Conservation (phyloP, 1,140 invertebrate genomes). For the Spodoptera litura region DNA sequence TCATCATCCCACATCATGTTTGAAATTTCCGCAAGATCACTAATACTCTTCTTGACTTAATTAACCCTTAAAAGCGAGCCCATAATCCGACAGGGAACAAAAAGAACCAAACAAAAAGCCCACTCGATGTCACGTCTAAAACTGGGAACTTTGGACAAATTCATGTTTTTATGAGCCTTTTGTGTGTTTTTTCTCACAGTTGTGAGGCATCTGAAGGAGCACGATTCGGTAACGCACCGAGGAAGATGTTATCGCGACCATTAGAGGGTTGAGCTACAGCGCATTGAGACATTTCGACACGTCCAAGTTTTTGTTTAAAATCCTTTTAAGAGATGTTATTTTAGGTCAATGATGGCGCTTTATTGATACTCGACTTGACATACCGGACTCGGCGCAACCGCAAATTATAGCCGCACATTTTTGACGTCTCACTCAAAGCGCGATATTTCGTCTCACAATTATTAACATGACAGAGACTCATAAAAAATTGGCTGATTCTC, state of each 20-base stretch:
- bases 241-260: constrained; percentile 79
- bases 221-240: constrained; percentile 79
- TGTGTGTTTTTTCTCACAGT: constrained; percentile 84
- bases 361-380: constrained; percentile 39
- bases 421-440: constrained; percentile 48
- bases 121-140: constrained; percentile 79
- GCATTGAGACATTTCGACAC: constrained; percentile 81
- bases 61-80: constrained; percentile 75
- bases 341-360: constrained; percentile 64
- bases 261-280: constrained; percentile 72
- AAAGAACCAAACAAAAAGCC: constrained; percentile 69
- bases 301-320: constrained; percentile 69
- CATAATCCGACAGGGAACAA: constrained; percentile 74
- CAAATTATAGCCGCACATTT: constrained; percentile 49
- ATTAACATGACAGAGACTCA: constrained; percentile 32
- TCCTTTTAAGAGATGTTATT: constrained; percentile 68
- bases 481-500: constrained; percentile 41
- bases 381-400: constrained; percentile 21
- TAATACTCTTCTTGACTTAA: constrained; percentile 72
- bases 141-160: constrained; percentile 75
- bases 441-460: constrained; percentile 38
- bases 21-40: constrained; percentile 72
- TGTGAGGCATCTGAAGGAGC: constrained; percentile 76
- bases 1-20: constrained; percentile 46
- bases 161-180: constrained; percentile 82